phyloP scores from a whole-genome alignment of 2,888 invertebrate species.

The Drosophila greeni region DNA sequence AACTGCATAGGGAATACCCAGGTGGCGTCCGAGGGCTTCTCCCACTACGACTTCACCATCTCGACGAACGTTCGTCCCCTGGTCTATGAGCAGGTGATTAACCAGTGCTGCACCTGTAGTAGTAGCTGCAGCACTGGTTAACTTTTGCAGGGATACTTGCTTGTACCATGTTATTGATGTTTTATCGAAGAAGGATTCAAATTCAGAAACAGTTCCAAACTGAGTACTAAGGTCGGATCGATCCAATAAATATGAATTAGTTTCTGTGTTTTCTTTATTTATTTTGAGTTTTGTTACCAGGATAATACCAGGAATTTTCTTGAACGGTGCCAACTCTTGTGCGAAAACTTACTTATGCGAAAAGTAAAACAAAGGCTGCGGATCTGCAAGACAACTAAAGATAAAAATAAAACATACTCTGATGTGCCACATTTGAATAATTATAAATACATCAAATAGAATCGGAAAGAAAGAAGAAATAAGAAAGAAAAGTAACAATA shows the following conservation, averaged over 20 bases:
- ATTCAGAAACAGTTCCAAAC: neutral
- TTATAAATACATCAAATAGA: too few relatives aligned
- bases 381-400: too few relatives aligned
- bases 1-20: conserved; percentile 34
- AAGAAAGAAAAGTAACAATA: conserved; percentile 9
- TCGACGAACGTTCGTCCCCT: conserved; percentile 23
- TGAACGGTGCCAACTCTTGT: neutral
- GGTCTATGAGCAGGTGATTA: conserved; percentile 27
- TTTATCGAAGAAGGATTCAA: neutral
- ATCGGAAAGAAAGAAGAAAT: too few relatives aligned
- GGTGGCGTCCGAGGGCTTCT: conserved; percentile 11
- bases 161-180: neutral
- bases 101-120: neutral
- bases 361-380: neutral
- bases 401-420: too few relatives aligned
- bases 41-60: conserved; percentile 47
- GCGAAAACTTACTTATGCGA: neutral
- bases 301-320: neutral
- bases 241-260: neutral
- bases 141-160: too few relatives aligned
- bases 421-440: too few relatives aligned
- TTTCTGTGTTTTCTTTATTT: too few relatives aligned
- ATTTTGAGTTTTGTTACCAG: neutral
- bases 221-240: neutral
- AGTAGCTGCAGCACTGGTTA: neutral